Evolutionary conservation across 2,888 invertebrate species (phyloP), one percentile per base, ranked within the genome.

Genomic region (Ischnura elegans): DNA sequence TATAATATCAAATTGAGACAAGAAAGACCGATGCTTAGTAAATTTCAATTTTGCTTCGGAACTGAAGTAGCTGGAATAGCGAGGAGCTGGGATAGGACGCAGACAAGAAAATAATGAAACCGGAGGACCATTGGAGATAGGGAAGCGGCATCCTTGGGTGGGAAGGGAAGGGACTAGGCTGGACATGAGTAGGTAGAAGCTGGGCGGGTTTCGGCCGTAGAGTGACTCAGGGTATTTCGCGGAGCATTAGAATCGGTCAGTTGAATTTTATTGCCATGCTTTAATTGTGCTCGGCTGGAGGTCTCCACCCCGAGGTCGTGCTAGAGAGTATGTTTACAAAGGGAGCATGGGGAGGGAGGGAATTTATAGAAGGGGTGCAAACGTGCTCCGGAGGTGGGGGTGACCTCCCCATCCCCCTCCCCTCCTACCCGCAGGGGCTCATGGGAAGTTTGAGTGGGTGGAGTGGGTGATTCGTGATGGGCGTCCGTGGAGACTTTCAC

Each of bases 201-300:
- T 6, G 6, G 6, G 16, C 8, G 47, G 61, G 61, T 25, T 61
- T 6, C 25, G 6, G 36, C 36, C 36, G 36, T 8, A 25, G 90
- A 61, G 90, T 90, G 90, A 90, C 90, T 90, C 90, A 90, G 90
- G 61, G 90, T 43, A 55, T 43, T 43, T 90, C 61, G 90, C 61
- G 90, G 43, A 43, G 66, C 90, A 90, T 90, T 90, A 66, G 90
- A 90, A 90, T 90, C 90, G 90, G 90, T 90, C 90, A 90, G 90
- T 90, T 90, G 90, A 90, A 90, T 90, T 90, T 90, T 90, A 90
- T n/a, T 90, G 90, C 90, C 61, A 61, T 61, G 90, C 90, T 90
- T 90, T 90, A 90, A 90, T 90, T 61, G 90, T 61, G n/a, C 43
- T 43, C 42, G 87, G 55, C 42, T 42, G 36, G 76, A 76, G 90